phyloP scores from a whole-genome alignment of 92 coral and sea anemone species.

The Zoanthus sansibaricus region DNA sequence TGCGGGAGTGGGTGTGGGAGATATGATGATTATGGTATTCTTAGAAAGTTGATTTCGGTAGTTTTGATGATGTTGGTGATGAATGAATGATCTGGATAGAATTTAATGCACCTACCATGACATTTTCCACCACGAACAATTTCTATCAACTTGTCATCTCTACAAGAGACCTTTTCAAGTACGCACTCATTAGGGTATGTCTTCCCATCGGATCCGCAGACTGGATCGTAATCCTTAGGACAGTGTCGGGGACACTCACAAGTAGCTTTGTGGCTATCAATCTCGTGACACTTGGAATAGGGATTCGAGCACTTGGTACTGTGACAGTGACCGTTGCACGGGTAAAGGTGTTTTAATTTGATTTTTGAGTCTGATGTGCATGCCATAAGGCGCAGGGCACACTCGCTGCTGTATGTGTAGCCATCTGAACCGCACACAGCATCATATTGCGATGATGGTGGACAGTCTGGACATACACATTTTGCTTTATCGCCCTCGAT shows the following conservation, averaged over 20 bases:
- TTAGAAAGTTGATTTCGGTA: too few relatives aligned
- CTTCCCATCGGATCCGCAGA: not conserved
- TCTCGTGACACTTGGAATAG: not conserved
- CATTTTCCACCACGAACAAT: not conserved
- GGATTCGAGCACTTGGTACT: not conserved
- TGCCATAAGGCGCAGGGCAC: not conserved
- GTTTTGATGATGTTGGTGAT: too few relatives aligned
- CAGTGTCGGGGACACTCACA: not conserved
- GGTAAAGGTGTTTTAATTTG: not conserved
- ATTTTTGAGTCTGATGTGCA: not conserved
- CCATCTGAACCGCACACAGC: constrained; percentile 18
- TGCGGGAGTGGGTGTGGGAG: too few relatives aligned
- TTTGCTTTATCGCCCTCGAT: not conserved
- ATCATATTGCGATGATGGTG: not conserved
- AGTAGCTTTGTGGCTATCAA: not conserved
- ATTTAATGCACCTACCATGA: not conserved
- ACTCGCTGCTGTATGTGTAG: constrained; percentile 4
- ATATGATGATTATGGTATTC: too few relatives aligned
- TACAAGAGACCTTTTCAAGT: not conserved
- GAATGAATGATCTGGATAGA: not conserved
- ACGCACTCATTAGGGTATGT: not conserved
- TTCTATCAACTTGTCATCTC: not conserved
- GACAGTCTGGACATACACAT: not conserved
- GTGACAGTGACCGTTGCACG: not conserved
- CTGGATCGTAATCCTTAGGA: not conserved